Evolutionary conservation across 2,797 vertebrate genomes (phyloP).

Genomic region (Babyrousa celebensis): DNA sequence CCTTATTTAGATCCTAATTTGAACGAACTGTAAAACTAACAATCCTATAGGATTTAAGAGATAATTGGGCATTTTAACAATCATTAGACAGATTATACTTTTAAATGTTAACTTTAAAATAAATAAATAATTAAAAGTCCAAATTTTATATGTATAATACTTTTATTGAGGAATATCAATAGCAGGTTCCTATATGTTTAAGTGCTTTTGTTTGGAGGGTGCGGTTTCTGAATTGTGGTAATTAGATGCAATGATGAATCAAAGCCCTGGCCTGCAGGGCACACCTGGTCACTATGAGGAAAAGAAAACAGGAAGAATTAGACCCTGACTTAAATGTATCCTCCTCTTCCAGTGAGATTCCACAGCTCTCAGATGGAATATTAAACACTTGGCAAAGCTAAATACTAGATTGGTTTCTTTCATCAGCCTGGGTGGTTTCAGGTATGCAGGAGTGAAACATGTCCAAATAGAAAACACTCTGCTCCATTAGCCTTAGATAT

Average conservation of each 20-base stretch:
- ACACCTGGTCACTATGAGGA: background rate
- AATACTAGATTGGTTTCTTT: background rate
- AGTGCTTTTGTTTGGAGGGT: background rate
- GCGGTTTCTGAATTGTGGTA: background rate
- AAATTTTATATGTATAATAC: background rate
- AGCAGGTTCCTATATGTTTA: background rate
- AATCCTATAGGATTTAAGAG: background rate
- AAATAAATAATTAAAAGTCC: background rate
- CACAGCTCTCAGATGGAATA: background rate
- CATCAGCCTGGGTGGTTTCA: background rate
- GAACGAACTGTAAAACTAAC: background rate
- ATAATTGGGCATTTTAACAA: slow-evolving; percentile 9
- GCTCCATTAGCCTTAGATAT: slow-evolving; percentile 27
- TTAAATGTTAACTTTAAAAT: background rate
- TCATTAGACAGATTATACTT: background rate
- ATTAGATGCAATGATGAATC: background rate
- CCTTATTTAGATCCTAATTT: background rate
- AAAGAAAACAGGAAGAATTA: slow-evolving; percentile 41
- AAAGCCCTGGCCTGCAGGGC: background rate
- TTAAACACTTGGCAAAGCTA: slow-evolving; percentile 61
- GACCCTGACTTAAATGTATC: background rate
- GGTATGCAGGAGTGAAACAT: background rate
- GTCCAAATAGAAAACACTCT: background rate
- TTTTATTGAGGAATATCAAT: background rate
- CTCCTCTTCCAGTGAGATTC: slow-evolving; percentile 37